A percentile compares a stretch with the other conserved stretches of the same genome.
These are phyloP conservation scores for Oreocharis arfaki DNA, from an alignment of 2,113 vertebrate species.

Conservation along the genomic window DNA sequence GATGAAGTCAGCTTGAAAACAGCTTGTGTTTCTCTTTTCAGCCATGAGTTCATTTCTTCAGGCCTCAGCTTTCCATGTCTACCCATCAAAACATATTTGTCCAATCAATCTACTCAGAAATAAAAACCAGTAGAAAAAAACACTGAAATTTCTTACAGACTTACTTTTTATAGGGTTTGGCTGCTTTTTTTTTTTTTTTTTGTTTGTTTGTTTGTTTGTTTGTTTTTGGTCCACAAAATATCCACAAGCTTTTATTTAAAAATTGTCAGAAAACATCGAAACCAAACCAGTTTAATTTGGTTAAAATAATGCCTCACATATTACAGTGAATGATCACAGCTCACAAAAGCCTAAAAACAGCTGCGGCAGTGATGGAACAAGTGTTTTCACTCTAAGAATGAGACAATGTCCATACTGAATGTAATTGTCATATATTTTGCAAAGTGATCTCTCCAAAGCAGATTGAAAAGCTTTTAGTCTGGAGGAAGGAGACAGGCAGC, in stretches of 20 bases:
- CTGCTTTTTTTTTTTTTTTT: background rate
- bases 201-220: background rate
- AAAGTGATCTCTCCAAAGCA: background rate
- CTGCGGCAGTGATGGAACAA: background rate
- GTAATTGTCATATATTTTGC: background rate
- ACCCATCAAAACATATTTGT: background rate
- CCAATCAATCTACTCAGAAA: background rate
- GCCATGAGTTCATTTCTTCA: background rate
- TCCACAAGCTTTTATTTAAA: background rate
- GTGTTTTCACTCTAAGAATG: background rate
- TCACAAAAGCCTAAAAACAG: background rate
- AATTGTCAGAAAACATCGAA: background rate
- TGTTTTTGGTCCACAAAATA: background rate
- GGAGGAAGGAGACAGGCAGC: background rate
- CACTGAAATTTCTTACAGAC: background rate
- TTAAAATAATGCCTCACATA: background rate
- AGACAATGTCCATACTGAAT: background rate
- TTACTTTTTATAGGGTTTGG: background rate
- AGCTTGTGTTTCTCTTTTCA: background rate
- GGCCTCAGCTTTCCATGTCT: background rate
- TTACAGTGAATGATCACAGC: background rate
- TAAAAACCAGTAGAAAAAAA: background rate
- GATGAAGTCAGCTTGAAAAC: background rate
- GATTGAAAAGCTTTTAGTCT: background rate
- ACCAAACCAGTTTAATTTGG: background rate